A percentile compares a stretch with the other conserved stretches of the same genome.
Evolutionary conservation across 2,888 invertebrate genomes (phyloP).

Genomic region (Eupithecia pulchellata): DNA sequence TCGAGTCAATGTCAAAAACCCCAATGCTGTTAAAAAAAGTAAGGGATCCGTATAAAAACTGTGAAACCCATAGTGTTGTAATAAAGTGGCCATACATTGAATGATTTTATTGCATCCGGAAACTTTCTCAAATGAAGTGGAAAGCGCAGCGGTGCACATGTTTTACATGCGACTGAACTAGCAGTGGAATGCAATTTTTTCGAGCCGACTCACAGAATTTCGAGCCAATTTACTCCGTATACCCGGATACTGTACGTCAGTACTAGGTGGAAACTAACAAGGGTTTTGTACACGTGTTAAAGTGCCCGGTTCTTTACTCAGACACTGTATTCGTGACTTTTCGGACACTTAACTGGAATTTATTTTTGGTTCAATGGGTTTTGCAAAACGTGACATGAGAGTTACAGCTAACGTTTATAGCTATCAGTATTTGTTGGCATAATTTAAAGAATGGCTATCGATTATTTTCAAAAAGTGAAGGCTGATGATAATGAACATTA

Average conservation of each 20-base stretch:
- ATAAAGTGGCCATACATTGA: no score
- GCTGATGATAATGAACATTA: no score
- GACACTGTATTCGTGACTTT: conserved; percentile 17
- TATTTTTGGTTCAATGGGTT: neutral
- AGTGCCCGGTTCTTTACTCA: conserved; percentile 4
- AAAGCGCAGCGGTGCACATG: conserved; percentile 9
- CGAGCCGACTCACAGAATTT: conserved; percentile 24
- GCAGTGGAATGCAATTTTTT: conserved; percentile 28
- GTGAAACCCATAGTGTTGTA: no score
- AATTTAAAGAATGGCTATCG: no score
- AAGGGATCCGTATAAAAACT: no score
- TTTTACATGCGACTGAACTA: conserved; percentile 22
- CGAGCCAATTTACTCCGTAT: conserved; percentile 25
- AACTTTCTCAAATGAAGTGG: conserved; percentile 24
- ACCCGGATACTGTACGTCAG: neutral
- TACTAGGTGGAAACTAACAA: neutral
- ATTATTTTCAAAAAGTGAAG: no score
- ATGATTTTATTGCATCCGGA: neutral
- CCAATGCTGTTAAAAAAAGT: no score
- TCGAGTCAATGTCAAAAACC: no score
- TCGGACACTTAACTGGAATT: neutral
- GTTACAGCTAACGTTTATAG: no score
- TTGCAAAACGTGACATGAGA: neutral
- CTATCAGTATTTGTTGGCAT: no score
- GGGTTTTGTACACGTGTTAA: conserved; percentile 9